Base-by-base conservation (phyloP, 2,888 invertebrate species). In the Boloria selene region DNA sequence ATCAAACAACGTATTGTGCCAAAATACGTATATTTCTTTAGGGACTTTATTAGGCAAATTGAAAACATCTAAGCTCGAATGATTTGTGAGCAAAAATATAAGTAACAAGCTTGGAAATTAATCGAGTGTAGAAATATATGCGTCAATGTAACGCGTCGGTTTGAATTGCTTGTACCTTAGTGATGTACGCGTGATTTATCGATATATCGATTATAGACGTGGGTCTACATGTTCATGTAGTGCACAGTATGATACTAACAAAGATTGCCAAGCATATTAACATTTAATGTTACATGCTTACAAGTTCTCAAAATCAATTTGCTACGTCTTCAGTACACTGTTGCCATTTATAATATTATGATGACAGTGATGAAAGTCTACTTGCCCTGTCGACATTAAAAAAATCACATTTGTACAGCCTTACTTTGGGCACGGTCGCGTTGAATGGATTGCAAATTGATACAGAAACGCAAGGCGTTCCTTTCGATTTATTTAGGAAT, bases 361-460 rank as follows among this genome's bases (percentile, higher is more conserved):
- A 59, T 31, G 17, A n/a, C 16, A 2, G 7, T 4, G 6, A n/a
- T 38, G 10, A 18, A 50, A 16, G 47, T 49, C 6, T 49, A 31
- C 49, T 17, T 10, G 3, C 13, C 13, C 38, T 64, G n/a, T 61
- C 64, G 64, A 67, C 18, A 59, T 61, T 22, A 64, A 52, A 59
- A 53, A 54, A 59, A 22, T 42, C 5, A 26, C 49, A 31, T 56
- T 49, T 70, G 61, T 64, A 47, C 72, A 68, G 64, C 70, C 61
- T 69, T 72, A 73, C 56, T 66, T 81, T 79, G 79, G 77, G 78
- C 76, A 77, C 81, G 80, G 79, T 75, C 75, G 64, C 78, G 77
- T 72, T 88, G 87, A 88, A 88, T 88, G 84, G 86, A 76, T 78
- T 80, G 73, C 83, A 88, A 88, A 88, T 88, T 88, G 88, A 84